Conservation (phyloP, 2,888 invertebrate genomes). For the Flexamia atlantica region DNA sequence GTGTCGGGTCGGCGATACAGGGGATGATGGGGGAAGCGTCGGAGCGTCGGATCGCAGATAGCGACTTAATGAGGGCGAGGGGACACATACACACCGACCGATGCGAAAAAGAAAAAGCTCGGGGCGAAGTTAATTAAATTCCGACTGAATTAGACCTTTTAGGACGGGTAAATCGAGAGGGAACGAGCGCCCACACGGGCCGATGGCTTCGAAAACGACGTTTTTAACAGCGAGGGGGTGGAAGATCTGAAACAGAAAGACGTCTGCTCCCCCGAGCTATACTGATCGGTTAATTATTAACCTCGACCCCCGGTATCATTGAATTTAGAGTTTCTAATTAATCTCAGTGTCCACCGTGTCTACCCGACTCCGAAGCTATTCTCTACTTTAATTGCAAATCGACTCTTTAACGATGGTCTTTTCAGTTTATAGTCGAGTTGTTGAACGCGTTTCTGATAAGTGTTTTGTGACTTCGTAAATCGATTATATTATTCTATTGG, state of each 20-base stretch:
- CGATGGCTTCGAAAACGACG: slow-evolving; percentile 64
- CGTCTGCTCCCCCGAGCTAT: neutral
- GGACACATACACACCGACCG: slow-evolving; percentile 44
- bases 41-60: slow-evolving; percentile 57
- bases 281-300: slow-evolving; percentile 43
- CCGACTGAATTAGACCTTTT: slow-evolving; percentile 66
- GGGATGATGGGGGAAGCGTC: slow-evolving; percentile 2
- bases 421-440: slow-evolving; percentile 2
- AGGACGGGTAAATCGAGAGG: slow-evolving; percentile 62
- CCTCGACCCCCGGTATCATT: slow-evolving; percentile 34
- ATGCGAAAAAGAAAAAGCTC: slow-evolving; percentile 60
- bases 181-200: slow-evolving; percentile 57
- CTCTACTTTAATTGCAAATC: slow-evolving; percentile 16
- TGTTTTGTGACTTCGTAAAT: too few relatives aligned
- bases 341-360: slow-evolving; percentile 27
- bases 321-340: slow-evolving; percentile 49
- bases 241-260: slow-evolving; percentile 37
- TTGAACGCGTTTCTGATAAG: neutral
- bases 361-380: neutral
- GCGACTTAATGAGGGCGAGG: slow-evolving; percentile 61
- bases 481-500: too few relatives aligned
- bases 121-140: slow-evolving; percentile 65
- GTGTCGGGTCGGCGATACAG: neutral
- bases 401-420: neutral
- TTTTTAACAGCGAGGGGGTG: slow-evolving; percentile 56